Evolutionary conservation across 2,113 vertebrate genomes (phyloP).

Genomic region (Tragelaphus strepsiceros): DNA sequence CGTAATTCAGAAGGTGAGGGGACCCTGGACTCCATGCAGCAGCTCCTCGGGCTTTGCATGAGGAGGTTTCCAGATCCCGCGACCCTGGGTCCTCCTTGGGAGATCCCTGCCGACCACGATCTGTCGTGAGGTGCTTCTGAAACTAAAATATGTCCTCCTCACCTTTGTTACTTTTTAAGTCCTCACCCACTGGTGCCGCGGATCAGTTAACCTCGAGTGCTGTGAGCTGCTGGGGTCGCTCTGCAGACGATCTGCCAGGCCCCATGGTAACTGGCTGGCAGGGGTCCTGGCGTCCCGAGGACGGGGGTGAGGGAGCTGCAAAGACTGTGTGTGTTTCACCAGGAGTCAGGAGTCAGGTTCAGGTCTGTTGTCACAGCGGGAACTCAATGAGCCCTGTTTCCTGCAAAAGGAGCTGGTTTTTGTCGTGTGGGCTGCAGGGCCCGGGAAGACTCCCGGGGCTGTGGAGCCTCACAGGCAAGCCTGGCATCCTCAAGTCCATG

Average conservation of each 20-base stretch:
- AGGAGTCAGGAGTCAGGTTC: no score
- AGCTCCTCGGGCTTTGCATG: no score
- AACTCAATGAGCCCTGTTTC: not conserved
- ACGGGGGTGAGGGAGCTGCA: fast-evolving
- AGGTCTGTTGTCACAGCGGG: not conserved
- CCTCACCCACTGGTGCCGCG: not conserved
- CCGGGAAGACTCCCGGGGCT: not conserved
- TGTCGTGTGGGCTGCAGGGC: not conserved
- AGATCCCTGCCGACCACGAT: not conserved
- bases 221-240: fast-evolving
- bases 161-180: not conserved
- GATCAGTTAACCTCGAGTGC: not conserved
- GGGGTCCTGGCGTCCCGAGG: not conserved
- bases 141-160: not conserved
- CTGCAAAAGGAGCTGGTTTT: fast-evolving
- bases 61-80: not conserved
- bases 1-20: not conserved
- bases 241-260: not conserved
- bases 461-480: not conserved
- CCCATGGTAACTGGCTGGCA: not conserved
- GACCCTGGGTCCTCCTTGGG: not conserved
- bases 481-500: fast-evolving
- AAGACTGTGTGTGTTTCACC: not conserved
- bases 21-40: fast-evolving
- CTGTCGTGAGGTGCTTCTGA: not conserved